Evolutionary conservation across 2,888 invertebrate species (phyloP).

Genomic region (Agrilus biguttatus): DNA sequence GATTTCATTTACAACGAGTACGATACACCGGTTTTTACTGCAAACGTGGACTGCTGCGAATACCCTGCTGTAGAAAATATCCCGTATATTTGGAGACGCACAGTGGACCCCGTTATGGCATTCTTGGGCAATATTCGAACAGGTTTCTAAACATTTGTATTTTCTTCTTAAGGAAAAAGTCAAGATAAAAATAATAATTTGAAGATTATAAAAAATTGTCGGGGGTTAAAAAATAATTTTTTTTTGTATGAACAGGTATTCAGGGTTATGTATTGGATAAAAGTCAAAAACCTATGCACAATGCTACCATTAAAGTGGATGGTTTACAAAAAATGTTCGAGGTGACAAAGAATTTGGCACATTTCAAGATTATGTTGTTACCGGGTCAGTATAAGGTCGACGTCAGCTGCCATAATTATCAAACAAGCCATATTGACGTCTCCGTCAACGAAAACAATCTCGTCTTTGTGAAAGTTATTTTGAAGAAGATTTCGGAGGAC

Average conservation of each 20-base stretch:
- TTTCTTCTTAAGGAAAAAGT: background rate
- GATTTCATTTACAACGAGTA: conserved; percentile 47
- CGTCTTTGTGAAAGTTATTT: conserved; percentile 3
- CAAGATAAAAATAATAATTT: background rate
- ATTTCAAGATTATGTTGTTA: conserved; percentile 57
- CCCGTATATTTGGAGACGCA: conserved; percentile 58
- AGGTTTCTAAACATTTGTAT: conserved; percentile 32
- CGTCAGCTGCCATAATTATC: conserved; percentile 46
- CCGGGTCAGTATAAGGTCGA: conserved; percentile 50
- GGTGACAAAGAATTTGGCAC: conserved; percentile 53
- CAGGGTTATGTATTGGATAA: conserved; percentile 56
- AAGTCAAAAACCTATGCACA: conserved; percentile 46
- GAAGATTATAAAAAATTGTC: too few relatives aligned
- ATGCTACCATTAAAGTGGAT: conserved; percentile 55
- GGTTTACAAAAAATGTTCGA: conserved; percentile 41
- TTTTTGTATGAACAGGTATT: conserved; percentile 40
- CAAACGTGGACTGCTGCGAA: conserved; percentile 69
- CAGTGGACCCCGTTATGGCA: conserved; percentile 47
- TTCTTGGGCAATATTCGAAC: conserved; percentile 47
- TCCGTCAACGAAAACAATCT: conserved; percentile 29
- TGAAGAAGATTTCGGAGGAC: conserved; percentile 1
- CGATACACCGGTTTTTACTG: conserved; percentile 50
- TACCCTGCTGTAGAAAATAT: conserved; percentile 56
- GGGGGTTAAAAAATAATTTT: background rate
- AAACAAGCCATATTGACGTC: conserved; percentile 32